phyloP scores from a whole-genome alignment of 2,888 invertebrate species.

The Yponomeuta evonymella region DNA sequence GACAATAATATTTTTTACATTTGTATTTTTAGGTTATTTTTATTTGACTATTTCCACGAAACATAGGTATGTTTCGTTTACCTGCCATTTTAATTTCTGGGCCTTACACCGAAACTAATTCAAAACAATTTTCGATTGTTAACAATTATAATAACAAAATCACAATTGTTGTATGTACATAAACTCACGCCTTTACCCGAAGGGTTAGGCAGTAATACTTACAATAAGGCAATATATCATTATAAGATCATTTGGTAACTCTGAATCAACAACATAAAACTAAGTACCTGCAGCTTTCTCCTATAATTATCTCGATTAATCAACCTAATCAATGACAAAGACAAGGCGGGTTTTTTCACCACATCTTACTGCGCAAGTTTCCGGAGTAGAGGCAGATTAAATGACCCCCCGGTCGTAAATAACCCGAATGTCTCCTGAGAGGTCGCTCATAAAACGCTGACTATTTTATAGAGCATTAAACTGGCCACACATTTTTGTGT shows the following conservation, averaged over 20 bases:
- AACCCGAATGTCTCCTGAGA: conserved; percentile 44
- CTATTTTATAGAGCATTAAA: conserved; percentile 65
- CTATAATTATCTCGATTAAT: too few species aligned
- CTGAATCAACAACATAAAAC: too few species aligned
- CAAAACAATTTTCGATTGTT: conserved; percentile 31
- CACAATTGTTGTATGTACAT: not conserved
- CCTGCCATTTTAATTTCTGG: conserved; percentile 56
- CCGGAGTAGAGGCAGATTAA: not conserved
- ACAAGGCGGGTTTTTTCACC: not conserved
- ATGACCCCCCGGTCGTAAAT: conserved; percentile 45
- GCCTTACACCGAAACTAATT: conserved; percentile 50
- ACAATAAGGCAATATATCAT: too few species aligned
- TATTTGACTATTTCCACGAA: conserved; percentile 57
- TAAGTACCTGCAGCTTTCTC: too few species aligned
- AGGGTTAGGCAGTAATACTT: too few species aligned
- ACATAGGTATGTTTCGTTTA: conserved; percentile 48
- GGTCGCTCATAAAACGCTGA: conserved; percentile 51
- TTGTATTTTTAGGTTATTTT: conserved; percentile 42
- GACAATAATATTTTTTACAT: conserved; percentile 50
- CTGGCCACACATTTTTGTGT: conserved; percentile 32
- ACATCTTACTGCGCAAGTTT: not conserved
- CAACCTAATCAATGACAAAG: too few species aligned
- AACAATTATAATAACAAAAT: not conserved
- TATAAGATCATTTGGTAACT: too few species aligned
- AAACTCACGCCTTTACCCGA: too few species aligned